phyloP scores from a whole-genome alignment of 2,797 vertebrate genomes.

The Triplophysa yarkandensis region DNA sequence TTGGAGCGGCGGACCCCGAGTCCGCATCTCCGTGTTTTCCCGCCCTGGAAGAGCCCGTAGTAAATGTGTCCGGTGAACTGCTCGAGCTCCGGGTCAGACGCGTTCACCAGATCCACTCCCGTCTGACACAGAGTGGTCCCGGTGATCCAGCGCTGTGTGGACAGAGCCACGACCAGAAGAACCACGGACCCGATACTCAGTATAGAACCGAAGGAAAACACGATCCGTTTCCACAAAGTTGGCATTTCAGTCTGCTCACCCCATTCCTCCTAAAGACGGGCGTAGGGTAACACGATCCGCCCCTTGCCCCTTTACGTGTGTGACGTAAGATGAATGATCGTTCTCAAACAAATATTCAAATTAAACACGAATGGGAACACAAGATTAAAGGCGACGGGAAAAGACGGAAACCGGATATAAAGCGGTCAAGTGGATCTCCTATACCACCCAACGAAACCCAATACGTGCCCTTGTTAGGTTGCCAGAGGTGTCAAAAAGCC shows the following conservation, averaged over 20 bases:
- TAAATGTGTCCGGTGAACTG: slow-evolving; percentile 91
- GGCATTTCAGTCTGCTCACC: slow-evolving; percentile 76
- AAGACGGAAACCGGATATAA: slow-evolving; percentile 68
- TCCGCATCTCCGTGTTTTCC: slow-evolving; percentile 90
- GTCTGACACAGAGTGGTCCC: slow-evolving; percentile 93
- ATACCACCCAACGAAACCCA: slow-evolving; percentile 70
- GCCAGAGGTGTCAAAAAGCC: slow-evolving; percentile 14
- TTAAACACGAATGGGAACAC: no score
- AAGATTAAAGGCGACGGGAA: slow-evolving; percentile 8
- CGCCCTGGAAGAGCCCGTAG: slow-evolving; percentile 89
- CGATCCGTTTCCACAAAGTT: slow-evolving; percentile 84
- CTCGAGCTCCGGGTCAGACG: slow-evolving; percentile 85
- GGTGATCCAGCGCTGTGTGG: slow-evolving; percentile 86
- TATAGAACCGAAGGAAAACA: slow-evolving; percentile 83
- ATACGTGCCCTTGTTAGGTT: slow-evolving; percentile 57
- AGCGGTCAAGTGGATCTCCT: slow-evolving; percentile 66
- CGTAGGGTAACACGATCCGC: slow-evolving; percentile 37
- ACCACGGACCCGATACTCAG: slow-evolving; percentile 84
- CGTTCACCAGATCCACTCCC: slow-evolving; percentile 92
- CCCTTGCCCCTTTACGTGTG: background rate
- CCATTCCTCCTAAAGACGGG: slow-evolving; percentile 60
- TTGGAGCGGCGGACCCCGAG: slow-evolving; percentile 84
- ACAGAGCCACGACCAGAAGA: slow-evolving; percentile 82
- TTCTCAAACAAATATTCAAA: background rate
- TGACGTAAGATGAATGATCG: background rate